Evolutionary conservation across 2,888 invertebrate genomes (phyloP), one percentile per base, ranked within the genome.

Genomic region (Ischnus inquisitorius): DNA sequence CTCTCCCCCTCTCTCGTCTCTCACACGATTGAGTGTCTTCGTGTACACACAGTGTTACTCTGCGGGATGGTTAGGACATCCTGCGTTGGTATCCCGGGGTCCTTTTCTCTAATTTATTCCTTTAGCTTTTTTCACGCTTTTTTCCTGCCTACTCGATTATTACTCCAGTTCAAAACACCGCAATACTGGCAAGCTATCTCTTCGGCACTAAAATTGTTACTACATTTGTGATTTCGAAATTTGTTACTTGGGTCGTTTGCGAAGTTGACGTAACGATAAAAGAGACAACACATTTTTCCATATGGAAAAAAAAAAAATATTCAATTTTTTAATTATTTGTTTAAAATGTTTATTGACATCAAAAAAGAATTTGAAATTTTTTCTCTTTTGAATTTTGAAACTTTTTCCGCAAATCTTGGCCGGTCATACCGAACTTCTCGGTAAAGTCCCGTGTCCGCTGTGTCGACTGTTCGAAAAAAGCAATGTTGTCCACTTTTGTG

Each of bases 21-120:
- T 82, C 41, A 25, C 68, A 72, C 81, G 81, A 85, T 85, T 77
- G 85, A 87, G 87, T 86, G 87, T 82, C 75, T 43, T 34, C 65
- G 79, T 82, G 79, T 79, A 77, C 77, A 71, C 69, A 81, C 76
- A 62, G 87, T 87, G 86, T 86, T 87, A 88, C 91, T 86, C 89
- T 83, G 86, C 89, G 85, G 90, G 89, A 88, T 88, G 88, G 88
- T 86, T 88, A 88, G 78, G 87, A 88, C 89, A 89, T 89, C 87
- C 87, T 85, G 84, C 80, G 79, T 86, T 79, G 85, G 89, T 89
- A 89, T 81, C 91, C 90, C 89, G 88, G 90, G 82, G 83, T 80
- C 68, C 16, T 57, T 79, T 68, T 46, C 43, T 76, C 69, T 64
- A 41, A 68, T 79, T 57, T 48, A 28, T 22, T 51, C 22, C 71